Evolutionary conservation across 2,797 vertebrate species (phyloP).

Genomic region (Helarctos malayanus): DNA sequence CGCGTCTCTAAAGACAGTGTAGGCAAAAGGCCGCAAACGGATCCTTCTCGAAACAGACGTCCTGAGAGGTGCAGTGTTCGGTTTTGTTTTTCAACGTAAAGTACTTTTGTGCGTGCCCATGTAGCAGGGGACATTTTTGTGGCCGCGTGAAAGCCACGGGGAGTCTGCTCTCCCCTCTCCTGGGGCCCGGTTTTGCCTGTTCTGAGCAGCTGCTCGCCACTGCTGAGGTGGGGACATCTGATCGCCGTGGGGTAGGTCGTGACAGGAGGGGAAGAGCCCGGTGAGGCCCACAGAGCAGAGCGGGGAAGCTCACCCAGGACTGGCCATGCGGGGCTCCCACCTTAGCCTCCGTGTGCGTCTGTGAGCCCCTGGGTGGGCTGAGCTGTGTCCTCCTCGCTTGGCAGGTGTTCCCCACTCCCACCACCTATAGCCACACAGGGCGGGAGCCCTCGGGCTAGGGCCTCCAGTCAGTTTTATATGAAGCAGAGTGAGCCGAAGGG

Average conservation of each 20-base stretch:
- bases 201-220: neutral
- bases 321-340: neutral
- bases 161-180: accelerated
- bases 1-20: neutral
- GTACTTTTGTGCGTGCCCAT: neutral
- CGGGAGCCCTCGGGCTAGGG: neutral
- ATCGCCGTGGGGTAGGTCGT: too few relatives aligned
- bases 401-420: neutral
- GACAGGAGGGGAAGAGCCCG: neutral
- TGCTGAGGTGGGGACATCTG: accelerated
- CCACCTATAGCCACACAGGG: neutral
- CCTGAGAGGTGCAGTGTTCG: neutral
- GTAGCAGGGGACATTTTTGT: too few relatives aligned
- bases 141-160: accelerated
- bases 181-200: neutral
- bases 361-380: neutral
- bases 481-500: neutral
- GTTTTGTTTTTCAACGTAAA: neutral
- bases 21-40: neutral
- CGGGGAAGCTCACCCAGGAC: neutral
- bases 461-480: neutral
- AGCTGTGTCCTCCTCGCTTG: neutral
- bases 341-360: neutral
- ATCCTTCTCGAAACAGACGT: neutral
- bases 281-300: neutral